Conservation (phyloP, 2,113 vertebrate species). For the Cyphomyrus plagiostoma region DNA sequence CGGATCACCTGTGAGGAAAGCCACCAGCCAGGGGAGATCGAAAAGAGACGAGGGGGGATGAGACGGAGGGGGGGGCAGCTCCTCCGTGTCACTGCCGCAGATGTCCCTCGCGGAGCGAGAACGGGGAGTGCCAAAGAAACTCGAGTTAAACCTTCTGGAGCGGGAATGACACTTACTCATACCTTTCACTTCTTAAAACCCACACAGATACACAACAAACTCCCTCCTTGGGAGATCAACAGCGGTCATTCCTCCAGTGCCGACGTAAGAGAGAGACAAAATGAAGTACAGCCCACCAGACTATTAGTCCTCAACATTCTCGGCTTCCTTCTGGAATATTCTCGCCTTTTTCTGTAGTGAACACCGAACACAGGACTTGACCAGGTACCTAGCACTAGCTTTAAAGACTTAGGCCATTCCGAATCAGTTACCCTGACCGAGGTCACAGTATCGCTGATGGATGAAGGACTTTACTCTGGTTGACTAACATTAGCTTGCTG, state of each 20-base stretch:
- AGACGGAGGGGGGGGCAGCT: neutral
- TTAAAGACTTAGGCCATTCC: neutral
- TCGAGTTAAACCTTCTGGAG: neutral
- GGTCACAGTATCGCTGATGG: neutral
- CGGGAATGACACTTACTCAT: neutral
- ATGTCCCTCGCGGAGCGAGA: neutral
- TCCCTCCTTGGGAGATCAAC: neutral
- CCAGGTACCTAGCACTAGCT: neutral
- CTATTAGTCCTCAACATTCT: neutral
- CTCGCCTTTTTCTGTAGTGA: neutral
- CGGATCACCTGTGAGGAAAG: neutral
- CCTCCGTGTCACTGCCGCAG: neutral
- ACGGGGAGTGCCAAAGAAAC: neutral
- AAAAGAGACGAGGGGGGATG: neutral
- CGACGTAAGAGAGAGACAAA: neutral
- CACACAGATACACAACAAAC: neutral
- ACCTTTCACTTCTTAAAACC: neutral
- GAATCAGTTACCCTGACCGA: neutral
- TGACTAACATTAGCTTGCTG: neutral
- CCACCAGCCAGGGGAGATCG: neutral
- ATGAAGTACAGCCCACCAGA: neutral
- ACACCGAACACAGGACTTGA: neutral
- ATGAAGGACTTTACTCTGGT: neutral
- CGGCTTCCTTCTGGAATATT: neutral
- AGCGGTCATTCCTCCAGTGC: neutral